phyloP scores from a whole-genome alignment of 1,140 invertebrate species.

The Ceratosolen fusciceps region DNA sequence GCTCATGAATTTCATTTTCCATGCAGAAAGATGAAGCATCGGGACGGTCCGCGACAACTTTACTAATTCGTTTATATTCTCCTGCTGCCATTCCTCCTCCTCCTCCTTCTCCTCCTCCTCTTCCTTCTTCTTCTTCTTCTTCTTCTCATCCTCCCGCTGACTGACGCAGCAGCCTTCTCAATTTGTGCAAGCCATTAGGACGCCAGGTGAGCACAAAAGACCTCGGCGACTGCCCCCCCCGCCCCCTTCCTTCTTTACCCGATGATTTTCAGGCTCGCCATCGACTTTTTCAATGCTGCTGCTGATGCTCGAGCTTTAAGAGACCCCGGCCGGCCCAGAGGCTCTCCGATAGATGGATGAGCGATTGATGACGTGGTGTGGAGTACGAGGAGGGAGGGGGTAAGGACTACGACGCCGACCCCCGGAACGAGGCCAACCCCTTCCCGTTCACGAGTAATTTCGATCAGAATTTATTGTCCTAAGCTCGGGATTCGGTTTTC shows the following conservation, averaged over 20 bases:
- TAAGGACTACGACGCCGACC: not conserved
- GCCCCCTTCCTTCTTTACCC: not conserved
- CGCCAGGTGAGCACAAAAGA: slow-evolving; percentile 10
- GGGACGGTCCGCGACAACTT: not conserved
- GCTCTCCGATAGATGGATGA: not conserved
- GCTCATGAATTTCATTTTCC: slow-evolving; percentile 15
- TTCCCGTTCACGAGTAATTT: slow-evolving; percentile 16
- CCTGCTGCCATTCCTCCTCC: not conserved
- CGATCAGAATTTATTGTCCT: slow-evolving; percentile 8
- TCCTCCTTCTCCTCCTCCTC: not conserved
- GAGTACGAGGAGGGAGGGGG: not conserved
- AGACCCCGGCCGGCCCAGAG: too few species aligned
- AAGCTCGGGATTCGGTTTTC: slow-evolving; percentile 7
- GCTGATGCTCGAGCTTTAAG: not conserved
- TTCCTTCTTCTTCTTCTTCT: not conserved
- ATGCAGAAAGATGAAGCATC: slow-evolving; percentile 8
- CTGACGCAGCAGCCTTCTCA: too few species aligned
- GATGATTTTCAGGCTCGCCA: not conserved
- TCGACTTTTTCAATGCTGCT: slow-evolving; percentile 17
- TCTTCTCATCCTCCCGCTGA: too few species aligned
- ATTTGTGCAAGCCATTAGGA: slow-evolving; percentile 8
- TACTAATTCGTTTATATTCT: slow-evolving; percentile 7
- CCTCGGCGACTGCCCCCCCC: too few species aligned
- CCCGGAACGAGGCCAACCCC: not conserved
- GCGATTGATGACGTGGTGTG: too few species aligned